Conservation (phyloP, 2,113 vertebrate species). For the Myiozetetes cayanensis region DNA sequence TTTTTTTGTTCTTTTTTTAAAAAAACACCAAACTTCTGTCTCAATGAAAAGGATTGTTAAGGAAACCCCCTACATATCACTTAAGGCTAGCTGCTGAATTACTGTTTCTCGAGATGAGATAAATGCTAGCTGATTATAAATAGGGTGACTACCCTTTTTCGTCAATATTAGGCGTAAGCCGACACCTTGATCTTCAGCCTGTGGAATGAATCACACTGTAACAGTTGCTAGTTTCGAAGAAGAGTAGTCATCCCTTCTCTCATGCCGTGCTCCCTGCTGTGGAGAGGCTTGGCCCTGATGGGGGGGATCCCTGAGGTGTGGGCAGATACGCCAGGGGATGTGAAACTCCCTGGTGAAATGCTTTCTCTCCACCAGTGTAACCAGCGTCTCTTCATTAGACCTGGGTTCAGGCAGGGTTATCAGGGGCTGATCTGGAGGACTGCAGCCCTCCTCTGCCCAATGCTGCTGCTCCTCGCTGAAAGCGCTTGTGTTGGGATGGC, state of each 20-base stretch:
- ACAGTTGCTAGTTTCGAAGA: background rate
- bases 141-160: slow-evolving; percentile 11
- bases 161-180: background rate
- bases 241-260: background rate
- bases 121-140: slow-evolving; percentile 14
- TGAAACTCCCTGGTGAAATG: background rate
- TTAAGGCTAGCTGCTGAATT: slow-evolving; percentile 34
- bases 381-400: background rate
- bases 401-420: background rate
- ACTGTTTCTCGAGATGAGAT: background rate
- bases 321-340: background rate
- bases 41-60: background rate
- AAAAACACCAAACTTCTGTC: background rate
- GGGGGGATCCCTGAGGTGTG: background rate
- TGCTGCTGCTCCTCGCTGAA: background rate
- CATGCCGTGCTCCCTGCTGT: background rate
- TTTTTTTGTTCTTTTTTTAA: background rate
- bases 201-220: background rate
- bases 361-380: background rate
- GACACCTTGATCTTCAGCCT: background rate
- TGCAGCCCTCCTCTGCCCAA: rapidly evolving
- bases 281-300: background rate
- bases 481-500: background rate
- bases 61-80: slow-evolving; percentile 42
- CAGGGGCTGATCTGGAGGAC: background rate